These are phyloP conservation scores for Poeciliopsis infans DNA, from an alignment of 2,797 vertebrate species.

Conservation along the genomic window DNA sequence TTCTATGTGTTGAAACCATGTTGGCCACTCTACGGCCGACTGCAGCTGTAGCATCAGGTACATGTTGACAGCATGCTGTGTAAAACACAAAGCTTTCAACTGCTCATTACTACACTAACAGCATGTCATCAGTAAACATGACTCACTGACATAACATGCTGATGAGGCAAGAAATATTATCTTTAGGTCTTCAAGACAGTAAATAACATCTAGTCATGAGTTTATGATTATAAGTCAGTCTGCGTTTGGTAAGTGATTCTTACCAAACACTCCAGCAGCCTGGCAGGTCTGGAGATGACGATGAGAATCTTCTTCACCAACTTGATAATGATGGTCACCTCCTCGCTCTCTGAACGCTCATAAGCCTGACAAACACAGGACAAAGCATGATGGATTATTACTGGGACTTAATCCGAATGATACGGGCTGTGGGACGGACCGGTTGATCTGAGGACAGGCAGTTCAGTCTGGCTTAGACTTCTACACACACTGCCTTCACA, in stretches of 20 bases:
- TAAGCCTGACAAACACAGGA: slow-evolving; percentile 82
- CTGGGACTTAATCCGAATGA: slow-evolving; percentile 28
- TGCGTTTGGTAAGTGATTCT: slow-evolving; percentile 42
- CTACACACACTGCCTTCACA: not conserved
- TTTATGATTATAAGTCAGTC: not conserved
- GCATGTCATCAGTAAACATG: slow-evolving; percentile 15
- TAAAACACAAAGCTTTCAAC: not conserved
- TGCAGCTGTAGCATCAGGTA: not conserved
- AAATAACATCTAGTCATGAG: slow-evolving; percentile 6
- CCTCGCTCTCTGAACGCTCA: slow-evolving; percentile 90
- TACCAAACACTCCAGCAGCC: slow-evolving; percentile 93
- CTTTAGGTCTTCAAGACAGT: slow-evolving; percentile 3
- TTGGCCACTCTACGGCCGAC: not conserved
- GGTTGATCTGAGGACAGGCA: not conserved
- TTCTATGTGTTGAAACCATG: no score
- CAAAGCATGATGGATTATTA: slow-evolving; percentile 35
- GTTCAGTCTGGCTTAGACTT: not conserved
- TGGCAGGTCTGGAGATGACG: slow-evolving; percentile 90
- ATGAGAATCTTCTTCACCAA: slow-evolving; percentile 91
- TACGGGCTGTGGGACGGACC: not conserved
- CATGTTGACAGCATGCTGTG: not conserved
- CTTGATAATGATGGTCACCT: slow-evolving; percentile 88
- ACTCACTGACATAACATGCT: slow-evolving; percentile 19
- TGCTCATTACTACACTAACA: slow-evolving; percentile 24
- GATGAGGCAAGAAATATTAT: slow-evolving; percentile 8